Percentiles rank a stretch among this genome's conserved stretches.
Conservation (phyloP, 92 coral and sea anemone genomes). For the Epizoanthus ramosus region DNA sequence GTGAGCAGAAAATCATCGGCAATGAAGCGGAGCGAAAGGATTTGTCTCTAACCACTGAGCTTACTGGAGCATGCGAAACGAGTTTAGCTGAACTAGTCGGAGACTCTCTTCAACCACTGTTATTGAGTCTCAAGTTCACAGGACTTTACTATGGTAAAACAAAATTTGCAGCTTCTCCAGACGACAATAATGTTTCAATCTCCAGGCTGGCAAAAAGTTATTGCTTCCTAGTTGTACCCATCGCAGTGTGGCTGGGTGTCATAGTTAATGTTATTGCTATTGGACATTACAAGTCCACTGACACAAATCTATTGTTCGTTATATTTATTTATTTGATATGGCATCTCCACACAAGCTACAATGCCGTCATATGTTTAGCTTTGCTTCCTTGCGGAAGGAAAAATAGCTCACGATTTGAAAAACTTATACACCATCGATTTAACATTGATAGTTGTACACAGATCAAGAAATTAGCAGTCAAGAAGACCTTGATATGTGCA, state of each 20-base stretch:
- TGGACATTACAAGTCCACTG: neutral
- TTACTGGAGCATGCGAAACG: neutral
- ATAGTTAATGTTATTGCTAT: neutral
- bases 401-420: slow-evolving; percentile 9
- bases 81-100: slow-evolving; percentile 15
- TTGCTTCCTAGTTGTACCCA: neutral
- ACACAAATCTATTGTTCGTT: neutral
- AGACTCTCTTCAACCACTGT: slow-evolving; percentile 11
- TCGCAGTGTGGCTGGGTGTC: neutral
- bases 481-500: neutral
- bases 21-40: neutral
- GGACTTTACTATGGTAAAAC: slow-evolving; percentile 34
- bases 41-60: neutral
- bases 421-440: neutral
- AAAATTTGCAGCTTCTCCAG: neutral
- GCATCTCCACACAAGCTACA: slow-evolving; percentile 11
- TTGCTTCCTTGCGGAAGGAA: slow-evolving; percentile 18
- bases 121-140: slow-evolving; percentile 19
- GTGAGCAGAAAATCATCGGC: neutral
- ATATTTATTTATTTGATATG: neutral
- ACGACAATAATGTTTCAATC: neutral
- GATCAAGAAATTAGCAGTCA: neutral
- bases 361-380: neutral
- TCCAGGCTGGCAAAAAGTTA: neutral
- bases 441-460: neutral